phyloP scores from a whole-genome alignment of 2,797 vertebrate genomes.

The Macrochelys suwanniensis region DNA sequence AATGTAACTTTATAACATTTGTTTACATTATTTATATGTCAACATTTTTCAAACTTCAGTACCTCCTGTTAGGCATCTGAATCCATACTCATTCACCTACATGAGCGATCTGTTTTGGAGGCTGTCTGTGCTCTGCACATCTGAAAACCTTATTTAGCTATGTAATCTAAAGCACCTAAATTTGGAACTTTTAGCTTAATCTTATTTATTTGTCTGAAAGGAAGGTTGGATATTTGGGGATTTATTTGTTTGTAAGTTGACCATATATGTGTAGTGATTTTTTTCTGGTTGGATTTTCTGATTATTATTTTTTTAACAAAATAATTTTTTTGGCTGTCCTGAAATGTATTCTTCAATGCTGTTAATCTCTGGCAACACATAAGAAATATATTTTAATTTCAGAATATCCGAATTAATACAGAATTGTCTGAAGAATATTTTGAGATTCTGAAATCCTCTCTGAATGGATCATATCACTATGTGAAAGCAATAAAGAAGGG shows the following conservation, averaged over 20 bases:
- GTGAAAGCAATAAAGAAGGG: constrained; percentile 88
- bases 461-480: constrained; percentile 92
- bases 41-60: neutral
- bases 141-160: neutral
- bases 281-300: neutral
- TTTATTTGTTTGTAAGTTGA: neutral
- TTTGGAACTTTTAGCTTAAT: neutral
- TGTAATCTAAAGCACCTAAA: neutral
- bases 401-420: constrained; percentile 91
- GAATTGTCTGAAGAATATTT: constrained; percentile 88
- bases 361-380: neutral
- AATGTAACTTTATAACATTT: neutral
- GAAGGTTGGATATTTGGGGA: neutral
- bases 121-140: neutral
- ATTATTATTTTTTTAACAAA: neutral
- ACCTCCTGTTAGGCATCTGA: neutral
- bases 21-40: neutral
- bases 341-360: neutral
- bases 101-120: neutral
- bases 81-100: neutral
- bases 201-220: neutral
- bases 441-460: constrained; percentile 88
- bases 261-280: neutral
- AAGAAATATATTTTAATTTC: constrained; percentile 40
- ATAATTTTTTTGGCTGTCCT: neutral